These are phyloP conservation scores for Ceuthmochares aereus DNA, from an alignment of 2,113 vertebrate species.

Conservation along the genomic window DNA sequence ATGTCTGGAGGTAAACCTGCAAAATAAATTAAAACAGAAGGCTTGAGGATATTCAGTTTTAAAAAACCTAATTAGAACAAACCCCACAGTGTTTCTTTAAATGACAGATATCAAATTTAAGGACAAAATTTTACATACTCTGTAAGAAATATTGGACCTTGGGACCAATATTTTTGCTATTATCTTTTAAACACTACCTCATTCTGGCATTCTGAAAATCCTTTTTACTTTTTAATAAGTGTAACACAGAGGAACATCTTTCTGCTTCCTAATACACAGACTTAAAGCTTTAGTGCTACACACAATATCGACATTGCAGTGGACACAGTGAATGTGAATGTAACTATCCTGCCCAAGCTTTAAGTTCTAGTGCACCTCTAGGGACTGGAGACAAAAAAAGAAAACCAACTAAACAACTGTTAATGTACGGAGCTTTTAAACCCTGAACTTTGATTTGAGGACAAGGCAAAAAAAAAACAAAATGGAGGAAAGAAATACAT, in stretches of 20 bases:
- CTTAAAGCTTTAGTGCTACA: neutral
- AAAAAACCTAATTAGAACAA: neutral
- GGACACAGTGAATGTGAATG: neutral
- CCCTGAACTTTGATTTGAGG: neutral
- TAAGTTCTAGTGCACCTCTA: neutral
- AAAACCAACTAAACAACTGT: rapidly evolving
- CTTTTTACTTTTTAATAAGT: neutral
- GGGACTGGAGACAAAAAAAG: neutral
- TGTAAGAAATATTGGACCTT: neutral
- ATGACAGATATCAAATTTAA: neutral
- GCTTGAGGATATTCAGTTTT: neutral
- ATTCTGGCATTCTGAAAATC: neutral
- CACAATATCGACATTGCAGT: rapidly evolving
- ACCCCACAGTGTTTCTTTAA: neutral
- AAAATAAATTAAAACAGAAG: conserved; percentile 1
- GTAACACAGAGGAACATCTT: neutral
- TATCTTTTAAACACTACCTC: neutral
- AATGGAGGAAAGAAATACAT: neutral
- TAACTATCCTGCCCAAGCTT: neutral
- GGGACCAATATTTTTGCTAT: neutral
- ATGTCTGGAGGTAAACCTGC: conserved; percentile 93
- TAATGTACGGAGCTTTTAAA: neutral
- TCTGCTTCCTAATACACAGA: neutral
- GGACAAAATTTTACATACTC: neutral
- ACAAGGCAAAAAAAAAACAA: neutral